Evolutionary conservation across 1,140 invertebrate species (phyloP).

Genomic region (Magallana gigas): DNA sequence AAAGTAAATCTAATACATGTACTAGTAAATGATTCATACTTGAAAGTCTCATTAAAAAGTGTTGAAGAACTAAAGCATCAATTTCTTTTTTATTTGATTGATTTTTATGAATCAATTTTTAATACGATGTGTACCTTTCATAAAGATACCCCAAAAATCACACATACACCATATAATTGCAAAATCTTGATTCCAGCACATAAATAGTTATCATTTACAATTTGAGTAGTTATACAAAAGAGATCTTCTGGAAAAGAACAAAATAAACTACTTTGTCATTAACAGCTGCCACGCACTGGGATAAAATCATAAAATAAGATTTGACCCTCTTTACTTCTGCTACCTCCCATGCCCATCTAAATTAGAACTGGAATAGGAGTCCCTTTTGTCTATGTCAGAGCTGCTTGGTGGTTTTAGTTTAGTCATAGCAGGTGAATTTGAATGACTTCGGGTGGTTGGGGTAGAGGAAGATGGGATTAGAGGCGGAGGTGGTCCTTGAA

Average conservation of each 20-base stretch:
- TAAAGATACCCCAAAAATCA: no score
- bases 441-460: constrained; percentile 66
- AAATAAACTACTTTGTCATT: constrained; percentile 16
- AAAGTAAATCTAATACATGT: no score
- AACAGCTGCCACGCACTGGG: constrained; percentile 22
- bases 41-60: no score
- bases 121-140: no score
- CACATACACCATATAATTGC: background rate
- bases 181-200: background rate
- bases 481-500: constrained; percentile 57
- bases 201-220: background rate
- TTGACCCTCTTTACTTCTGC: background rate
- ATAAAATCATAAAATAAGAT: constrained; percentile 23
- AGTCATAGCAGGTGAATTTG: constrained; percentile 66
- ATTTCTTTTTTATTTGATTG: no score
- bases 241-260: constrained; percentile 19
- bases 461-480: constrained; percentile 62
- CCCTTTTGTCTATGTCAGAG: constrained; percentile 67
- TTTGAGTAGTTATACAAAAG: constrained; percentile 14
- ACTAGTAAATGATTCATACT: no score
- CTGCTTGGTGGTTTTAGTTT: constrained; percentile 68
- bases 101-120: no score
- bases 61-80: no score
- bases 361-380: constrained; percentile 63
- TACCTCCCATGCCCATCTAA: constrained; percentile 67